These are phyloP conservation scores for Encarsia formosa DNA, from an alignment of 2,888 invertebrate species.

Conservation along the genomic window DNA sequence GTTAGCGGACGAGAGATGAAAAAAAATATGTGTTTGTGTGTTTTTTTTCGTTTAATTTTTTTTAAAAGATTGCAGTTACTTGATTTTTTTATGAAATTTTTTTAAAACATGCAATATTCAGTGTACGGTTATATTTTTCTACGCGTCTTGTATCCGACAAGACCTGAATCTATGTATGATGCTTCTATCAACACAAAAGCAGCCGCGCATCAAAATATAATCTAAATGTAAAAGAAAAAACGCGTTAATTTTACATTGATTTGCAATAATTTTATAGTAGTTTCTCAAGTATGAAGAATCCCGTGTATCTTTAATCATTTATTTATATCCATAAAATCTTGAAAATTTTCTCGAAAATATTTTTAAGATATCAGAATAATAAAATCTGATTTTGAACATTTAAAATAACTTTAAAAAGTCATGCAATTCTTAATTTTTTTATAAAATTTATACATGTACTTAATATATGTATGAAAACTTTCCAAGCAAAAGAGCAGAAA, in stretches of 20 bases:
- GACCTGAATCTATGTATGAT: slow-evolving; percentile 13
- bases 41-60: slow-evolving; percentile 7
- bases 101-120: no score
- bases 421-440: neutral
- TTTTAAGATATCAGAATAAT: no score
- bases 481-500: slow-evolving; percentile 25
- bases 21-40: slow-evolving; percentile 18
- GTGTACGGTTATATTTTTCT: slow-evolving; percentile 8
- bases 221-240: no score
- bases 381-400: neutral
- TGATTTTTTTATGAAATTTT: no score
- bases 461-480: neutral
- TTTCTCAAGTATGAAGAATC: no score
- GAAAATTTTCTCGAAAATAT: no score
- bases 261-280: no score
- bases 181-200: slow-evolving; percentile 24
- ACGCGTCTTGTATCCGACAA: slow-evolving; percentile 11
- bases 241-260: no score
- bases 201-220: slow-evolving; percentile 1
- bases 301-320: no score
- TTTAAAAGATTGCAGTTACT: neutral
- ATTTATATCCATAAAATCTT: no score
- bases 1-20: neutral
- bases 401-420: neutral
- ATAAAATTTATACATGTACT: neutral